These are phyloP conservation scores for Nomada fabriciana DNA, from an alignment of 2,888 invertebrate genomes.

Conservation along the genomic window DNA sequence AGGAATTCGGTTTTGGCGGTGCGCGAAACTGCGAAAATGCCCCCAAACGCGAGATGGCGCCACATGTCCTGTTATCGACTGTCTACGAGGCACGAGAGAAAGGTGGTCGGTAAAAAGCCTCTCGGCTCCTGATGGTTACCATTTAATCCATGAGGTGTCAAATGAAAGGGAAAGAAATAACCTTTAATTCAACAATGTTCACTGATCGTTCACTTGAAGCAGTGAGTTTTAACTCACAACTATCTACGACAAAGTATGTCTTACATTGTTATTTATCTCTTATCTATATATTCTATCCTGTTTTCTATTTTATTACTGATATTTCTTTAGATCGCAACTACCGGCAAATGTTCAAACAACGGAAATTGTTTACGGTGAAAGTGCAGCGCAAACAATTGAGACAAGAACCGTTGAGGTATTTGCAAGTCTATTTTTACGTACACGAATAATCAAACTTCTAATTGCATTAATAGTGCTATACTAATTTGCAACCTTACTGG, in stretches of 20 bases:
- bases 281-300: not conserved
- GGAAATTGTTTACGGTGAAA: constrained; percentile 70
- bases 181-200: constrained; percentile 73
- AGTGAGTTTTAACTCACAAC: constrained; percentile 77
- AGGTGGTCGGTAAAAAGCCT: too few relatives aligned
- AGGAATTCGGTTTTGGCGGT: too few relatives aligned
- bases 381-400: constrained; percentile 73
- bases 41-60: not conserved
- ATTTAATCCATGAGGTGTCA: too few relatives aligned
- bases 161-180: too few relatives aligned
- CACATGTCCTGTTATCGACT: too few relatives aligned
- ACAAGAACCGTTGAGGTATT: constrained; percentile 74
- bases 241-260: constrained; percentile 75
- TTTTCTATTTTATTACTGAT: constrained; percentile 12
- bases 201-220: constrained; percentile 75
- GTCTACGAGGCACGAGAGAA: too few relatives aligned
- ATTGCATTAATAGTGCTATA: not conserved
- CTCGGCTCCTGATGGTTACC: too few relatives aligned
- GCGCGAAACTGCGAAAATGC: too few relatives aligned
- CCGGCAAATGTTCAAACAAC: constrained; percentile 77
- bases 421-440: constrained; percentile 4
- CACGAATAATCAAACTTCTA: not conserved
- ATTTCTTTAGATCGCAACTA: constrained; percentile 71
- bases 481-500: not conserved
- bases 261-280: not conserved